Evolutionary conservation across 2,888 invertebrate genomes (phyloP).

Genomic region (Galerucella nymphaeae): DNA sequence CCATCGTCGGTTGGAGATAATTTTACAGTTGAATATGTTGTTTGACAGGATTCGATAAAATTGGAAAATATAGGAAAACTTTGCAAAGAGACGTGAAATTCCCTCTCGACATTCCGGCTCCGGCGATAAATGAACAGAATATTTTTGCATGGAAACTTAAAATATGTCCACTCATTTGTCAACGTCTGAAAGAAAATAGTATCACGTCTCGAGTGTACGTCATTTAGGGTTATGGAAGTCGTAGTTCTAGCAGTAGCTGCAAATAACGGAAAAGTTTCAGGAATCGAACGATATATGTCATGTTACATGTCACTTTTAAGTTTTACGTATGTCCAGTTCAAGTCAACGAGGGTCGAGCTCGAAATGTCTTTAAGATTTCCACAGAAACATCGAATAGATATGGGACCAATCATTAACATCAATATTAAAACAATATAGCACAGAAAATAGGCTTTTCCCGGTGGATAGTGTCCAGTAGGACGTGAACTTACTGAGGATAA

Average conservation of each 20-base stretch:
- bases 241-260: conserved; percentile 54
- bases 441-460: no score
- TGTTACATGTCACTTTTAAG: conserved; percentile 55
- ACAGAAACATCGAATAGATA: not conserved
- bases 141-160: conserved; percentile 50
- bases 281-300: conserved; percentile 57
- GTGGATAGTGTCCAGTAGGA: no score
- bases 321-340: conserved; percentile 14
- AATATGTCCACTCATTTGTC: conserved; percentile 56
- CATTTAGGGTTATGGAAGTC: conserved; percentile 56
- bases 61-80: conserved; percentile 53
- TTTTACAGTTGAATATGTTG: conserved; percentile 51
- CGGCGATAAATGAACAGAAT: conserved; percentile 49
- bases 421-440: not conserved
- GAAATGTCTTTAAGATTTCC: not conserved
- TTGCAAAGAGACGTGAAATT: conserved; percentile 49
- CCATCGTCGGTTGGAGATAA: conserved; percentile 46
- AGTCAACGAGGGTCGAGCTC: not conserved
- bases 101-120: conserved; percentile 47
- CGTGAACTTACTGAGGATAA: no score
- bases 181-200: conserved; percentile 54
- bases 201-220: conserved; percentile 58
- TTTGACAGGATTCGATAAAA: conserved; percentile 53
- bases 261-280: conserved; percentile 56
- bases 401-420: not conserved